A percentile compares a stretch with the other conserved stretches of the same genome.
Conservation (phyloP, 2,888 invertebrate species). For the Pristionchus maxplancki region DNA sequence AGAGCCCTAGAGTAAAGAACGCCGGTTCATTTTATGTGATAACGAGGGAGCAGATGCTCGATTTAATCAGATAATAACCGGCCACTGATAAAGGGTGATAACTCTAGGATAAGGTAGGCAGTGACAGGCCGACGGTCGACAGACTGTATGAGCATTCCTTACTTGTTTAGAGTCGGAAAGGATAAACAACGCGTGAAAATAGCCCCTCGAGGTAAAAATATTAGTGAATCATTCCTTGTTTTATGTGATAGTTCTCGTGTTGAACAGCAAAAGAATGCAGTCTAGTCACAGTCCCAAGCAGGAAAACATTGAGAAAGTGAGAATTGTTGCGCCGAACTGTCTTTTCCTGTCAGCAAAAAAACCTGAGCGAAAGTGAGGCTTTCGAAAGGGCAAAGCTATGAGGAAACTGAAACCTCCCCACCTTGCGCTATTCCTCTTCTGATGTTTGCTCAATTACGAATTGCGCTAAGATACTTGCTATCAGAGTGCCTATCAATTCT, state of each 20-base stretch:
- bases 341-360: too few relatives aligned
- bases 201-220: too few relatives aligned
- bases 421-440: background rate
- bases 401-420: background rate
- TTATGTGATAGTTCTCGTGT: too few relatives aligned
- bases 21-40: background rate
- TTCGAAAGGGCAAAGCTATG: background rate
- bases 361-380: too few relatives aligned
- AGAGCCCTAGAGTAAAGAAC: too few relatives aligned
- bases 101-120: background rate
- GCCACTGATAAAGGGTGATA: background rate
- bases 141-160: background rate
- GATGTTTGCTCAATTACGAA: conserved; percentile 33
- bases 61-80: background rate
- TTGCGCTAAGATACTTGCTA: conserved; percentile 31
- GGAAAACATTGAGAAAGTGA: too few relatives aligned
- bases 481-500: conserved; percentile 4
- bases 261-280: too few relatives aligned
- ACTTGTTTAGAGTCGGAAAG: background rate
- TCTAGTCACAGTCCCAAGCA: too few relatives aligned
- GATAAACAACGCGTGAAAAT: background rate
- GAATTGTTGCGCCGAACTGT: too few relatives aligned
- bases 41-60: too few relatives aligned
- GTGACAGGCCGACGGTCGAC: background rate
- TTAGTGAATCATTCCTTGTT: too few relatives aligned